phyloP scores from a whole-genome alignment of 2,888 invertebrate genomes.

The Geotrupes spiniger region DNA sequence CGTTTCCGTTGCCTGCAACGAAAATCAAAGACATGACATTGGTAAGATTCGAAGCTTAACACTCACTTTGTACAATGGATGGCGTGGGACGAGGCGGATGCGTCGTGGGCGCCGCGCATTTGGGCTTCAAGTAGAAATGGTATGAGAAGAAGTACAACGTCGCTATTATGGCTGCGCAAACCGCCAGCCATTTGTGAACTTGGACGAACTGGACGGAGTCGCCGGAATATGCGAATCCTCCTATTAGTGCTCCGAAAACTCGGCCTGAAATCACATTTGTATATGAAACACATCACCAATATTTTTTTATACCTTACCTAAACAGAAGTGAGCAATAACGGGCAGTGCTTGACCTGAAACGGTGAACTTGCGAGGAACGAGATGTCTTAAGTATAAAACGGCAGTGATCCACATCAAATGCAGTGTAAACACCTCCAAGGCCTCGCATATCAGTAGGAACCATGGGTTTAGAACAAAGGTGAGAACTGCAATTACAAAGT shows the following conservation, averaged over 20 bases:
- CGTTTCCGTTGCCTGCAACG: conserved; percentile 61
- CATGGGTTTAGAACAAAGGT: conserved; percentile 47
- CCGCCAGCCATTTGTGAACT: conserved; percentile 65
- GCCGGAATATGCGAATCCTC: conserved; percentile 52
- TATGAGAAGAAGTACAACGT: conserved; percentile 69
- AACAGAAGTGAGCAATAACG: conserved; percentile 76
- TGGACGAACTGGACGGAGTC: conserved; percentile 48
- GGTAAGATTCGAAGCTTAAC: conserved; percentile 8
- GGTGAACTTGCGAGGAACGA: conserved; percentile 73
- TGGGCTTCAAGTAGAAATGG: conserved; percentile 71
- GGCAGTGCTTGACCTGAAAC: conserved; percentile 76
- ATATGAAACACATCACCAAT: neutral
- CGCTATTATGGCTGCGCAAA: conserved; percentile 63
- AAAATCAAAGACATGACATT: conserved; percentile 21
- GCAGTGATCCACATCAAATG: conserved; percentile 79
- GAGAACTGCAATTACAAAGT: neutral
- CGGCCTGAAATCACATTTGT: conserved; percentile 56
- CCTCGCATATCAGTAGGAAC: conserved; percentile 68
- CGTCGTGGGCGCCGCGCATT: conserved; percentile 63
- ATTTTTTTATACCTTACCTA: conserved; percentile 51
- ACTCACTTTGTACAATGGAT: conserved; percentile 62
- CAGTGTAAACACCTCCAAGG: conserved; percentile 72
- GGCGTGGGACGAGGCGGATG: conserved; percentile 63
- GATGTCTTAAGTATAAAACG: conserved; percentile 76
- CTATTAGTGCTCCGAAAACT: conserved; percentile 68